Percentiles rank a stretch among this genome's conserved stretches.
Evolutionary conservation across 1,140 invertebrate genomes (phyloP).

Genomic region (Ceratosolen solmsi): DNA sequence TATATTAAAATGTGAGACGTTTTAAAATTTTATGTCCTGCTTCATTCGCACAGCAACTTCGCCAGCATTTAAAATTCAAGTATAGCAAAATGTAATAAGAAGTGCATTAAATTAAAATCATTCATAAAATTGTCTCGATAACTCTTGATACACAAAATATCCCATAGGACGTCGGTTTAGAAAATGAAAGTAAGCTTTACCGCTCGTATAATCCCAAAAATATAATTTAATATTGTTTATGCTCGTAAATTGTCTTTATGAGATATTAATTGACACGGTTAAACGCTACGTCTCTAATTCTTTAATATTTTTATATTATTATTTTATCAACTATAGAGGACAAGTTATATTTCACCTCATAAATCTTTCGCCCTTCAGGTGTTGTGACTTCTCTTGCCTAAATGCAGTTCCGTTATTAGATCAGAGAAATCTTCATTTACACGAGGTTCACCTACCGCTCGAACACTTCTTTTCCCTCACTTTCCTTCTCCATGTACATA

Average conservation of each 20-base stretch:
- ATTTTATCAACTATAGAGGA: neutral
- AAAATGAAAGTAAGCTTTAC: no score
- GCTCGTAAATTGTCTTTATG: no score
- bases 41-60: no score
- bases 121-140: neutral
- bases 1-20: no score
- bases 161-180: no score
- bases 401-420: slow-evolving; percentile 58
- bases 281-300: no score
- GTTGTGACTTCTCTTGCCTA: slow-evolving; percentile 52
- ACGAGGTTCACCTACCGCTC: neutral
- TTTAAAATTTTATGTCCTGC: no score
- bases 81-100: no score
- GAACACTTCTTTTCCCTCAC: neutral
- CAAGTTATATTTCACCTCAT: neutral
- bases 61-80: no score
- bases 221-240: no score
- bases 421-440: slow-evolving; percentile 48
- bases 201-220: no score
- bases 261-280: no score
- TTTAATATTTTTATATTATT: neutral
- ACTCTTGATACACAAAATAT: neutral
- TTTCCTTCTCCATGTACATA: neutral
- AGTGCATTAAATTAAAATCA: neutral
- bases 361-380: slow-evolving; percentile 22